phyloP scores from a whole-genome alignment of 2,797 vertebrate species.

The Sebastes variabilis region DNA sequence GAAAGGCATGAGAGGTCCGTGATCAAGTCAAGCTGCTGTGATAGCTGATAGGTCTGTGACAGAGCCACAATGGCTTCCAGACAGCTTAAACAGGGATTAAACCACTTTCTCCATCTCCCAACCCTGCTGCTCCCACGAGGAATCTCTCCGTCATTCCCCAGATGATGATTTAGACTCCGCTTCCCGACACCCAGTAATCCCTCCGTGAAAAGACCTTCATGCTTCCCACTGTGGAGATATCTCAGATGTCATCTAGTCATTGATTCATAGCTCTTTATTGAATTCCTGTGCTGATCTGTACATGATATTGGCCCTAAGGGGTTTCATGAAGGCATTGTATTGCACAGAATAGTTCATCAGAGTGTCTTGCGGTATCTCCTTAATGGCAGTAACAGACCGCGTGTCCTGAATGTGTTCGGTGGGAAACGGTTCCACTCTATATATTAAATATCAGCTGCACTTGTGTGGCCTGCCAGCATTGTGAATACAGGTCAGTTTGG shows the following conservation, averaged over 20 bases:
- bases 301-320: slow-evolving; percentile 21
- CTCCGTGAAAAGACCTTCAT: slow-evolving; percentile 45
- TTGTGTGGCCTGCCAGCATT: not conserved
- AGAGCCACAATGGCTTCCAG: slow-evolving; percentile 63
- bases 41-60: slow-evolving; percentile 69
- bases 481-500: not conserved
- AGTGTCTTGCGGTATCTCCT: slow-evolving; percentile 6
- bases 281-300: slow-evolving; percentile 53
- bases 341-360: slow-evolving; percentile 20
- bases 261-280: slow-evolving; percentile 55
- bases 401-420: not conserved
- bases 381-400: slow-evolving; percentile 16
- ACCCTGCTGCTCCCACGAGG: slow-evolving; percentile 45
- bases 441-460: slow-evolving; percentile 1
- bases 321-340: slow-evolving; percentile 9
- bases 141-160: slow-evolving; percentile 40
- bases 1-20: slow-evolving; percentile 50
- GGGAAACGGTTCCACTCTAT: not conserved
- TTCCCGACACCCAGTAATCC: slow-evolving; percentile 70
- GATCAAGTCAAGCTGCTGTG: slow-evolving; percentile 69
- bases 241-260: slow-evolving; percentile 47
- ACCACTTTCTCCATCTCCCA: slow-evolving; percentile 46
- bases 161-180: slow-evolving; percentile 57
- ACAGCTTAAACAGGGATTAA: slow-evolving; percentile 67
- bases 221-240: slow-evolving; percentile 45